Evolutionary conservation across 53 echinoderm and acorn worm genomes (phyloP).

Genomic region (Arbacia lixula): DNA sequence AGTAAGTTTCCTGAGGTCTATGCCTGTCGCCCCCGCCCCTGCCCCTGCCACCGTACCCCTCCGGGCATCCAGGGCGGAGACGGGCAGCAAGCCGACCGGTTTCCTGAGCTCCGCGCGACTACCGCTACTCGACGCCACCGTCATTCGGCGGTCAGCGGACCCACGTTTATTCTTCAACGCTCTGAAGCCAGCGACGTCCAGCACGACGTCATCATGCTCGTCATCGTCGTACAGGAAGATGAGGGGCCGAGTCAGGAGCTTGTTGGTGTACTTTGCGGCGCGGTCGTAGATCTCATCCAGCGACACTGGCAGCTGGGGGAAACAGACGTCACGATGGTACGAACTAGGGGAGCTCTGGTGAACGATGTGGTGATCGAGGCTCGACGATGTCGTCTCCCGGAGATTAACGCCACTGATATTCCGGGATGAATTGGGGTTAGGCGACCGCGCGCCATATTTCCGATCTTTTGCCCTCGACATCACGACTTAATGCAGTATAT

Average conservation of each 20-base stretch:
- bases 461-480: not conserved
- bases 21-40: not conserved
- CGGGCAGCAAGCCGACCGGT: not conserved
- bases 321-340: conserved; percentile 63
- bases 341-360: conserved; percentile 4
- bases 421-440: conserved; percentile 16
- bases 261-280: conserved; percentile 72
- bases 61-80: not conserved
- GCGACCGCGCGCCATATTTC: not conserved
- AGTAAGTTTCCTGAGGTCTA: conserved; percentile 13
- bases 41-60: conserved; percentile 13
- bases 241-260: conserved; percentile 71
- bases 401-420: not conserved
- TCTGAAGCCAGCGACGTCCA: not conserved
- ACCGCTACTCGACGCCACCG: conserved; percentile 17
- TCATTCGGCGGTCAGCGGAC: conserved; percentile 34
- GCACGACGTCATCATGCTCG: conserved; percentile 52
- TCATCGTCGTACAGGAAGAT: conserved; percentile 64
- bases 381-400: not conserved
- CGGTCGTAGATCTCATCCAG: conserved; percentile 95
- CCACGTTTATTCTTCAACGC: conserved; percentile 6
- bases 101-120: not conserved
- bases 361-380: conserved; percentile 12
- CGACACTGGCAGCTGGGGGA: conserved; percentile 71
- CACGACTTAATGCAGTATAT: not conserved